phyloP scores from a whole-genome alignment of 2,888 invertebrate genomes.

The Idaea biselata region DNA sequence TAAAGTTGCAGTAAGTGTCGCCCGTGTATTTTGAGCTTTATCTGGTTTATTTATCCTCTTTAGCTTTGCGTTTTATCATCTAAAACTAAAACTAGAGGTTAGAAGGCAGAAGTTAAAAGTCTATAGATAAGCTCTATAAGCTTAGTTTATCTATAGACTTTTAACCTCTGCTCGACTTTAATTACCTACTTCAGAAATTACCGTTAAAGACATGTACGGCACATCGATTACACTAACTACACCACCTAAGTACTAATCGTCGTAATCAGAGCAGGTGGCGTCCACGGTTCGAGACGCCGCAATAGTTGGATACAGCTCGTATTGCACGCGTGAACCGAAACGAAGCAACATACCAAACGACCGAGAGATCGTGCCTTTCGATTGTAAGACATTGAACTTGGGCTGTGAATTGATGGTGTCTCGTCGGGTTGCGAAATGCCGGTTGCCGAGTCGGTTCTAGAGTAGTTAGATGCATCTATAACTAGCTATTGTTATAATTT shows the following conservation, averaged over 20 bases:
- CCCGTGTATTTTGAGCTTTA: too few species aligned
- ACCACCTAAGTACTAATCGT: neutral
- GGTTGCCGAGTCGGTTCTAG: neutral
- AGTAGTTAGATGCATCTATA: neutral
- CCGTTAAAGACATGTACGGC: neutral
- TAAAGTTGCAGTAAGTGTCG: too few species aligned
- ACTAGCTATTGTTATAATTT: too few species aligned
- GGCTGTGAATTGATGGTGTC: neutral
- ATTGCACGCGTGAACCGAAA: constrained; percentile 1
- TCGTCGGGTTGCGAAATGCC: neutral
- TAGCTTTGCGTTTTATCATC: too few species aligned
- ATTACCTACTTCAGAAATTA: neutral
- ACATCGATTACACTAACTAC: neutral
- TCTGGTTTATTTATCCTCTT: too few species aligned
- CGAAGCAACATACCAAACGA: neutral
- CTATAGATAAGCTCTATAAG: too few species aligned
- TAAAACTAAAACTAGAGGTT: too few species aligned
- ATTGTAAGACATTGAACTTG: constrained; percentile 6
- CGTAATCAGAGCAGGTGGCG: constrained; percentile 1
- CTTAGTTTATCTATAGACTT: too few species aligned
- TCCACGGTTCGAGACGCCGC: neutral
- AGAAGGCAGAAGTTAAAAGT: too few species aligned
- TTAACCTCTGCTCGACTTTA: neutral
- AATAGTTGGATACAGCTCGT: neutral
- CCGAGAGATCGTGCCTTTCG: neutral